Conservation (phyloP, 2,888 invertebrate genomes). For the Salpingus planirostris region DNA sequence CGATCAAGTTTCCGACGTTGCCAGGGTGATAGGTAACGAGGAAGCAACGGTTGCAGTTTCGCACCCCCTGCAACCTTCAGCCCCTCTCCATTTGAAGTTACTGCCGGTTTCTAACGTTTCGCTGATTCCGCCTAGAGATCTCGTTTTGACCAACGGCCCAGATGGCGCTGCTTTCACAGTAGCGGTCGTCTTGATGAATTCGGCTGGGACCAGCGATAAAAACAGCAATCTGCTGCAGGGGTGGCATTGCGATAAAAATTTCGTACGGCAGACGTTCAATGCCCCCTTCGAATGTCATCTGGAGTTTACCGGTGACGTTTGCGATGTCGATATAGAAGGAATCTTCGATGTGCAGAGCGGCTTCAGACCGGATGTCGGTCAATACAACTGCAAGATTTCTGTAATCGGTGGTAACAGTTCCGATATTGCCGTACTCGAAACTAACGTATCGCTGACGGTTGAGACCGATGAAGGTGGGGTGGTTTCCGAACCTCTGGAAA, state of each 20-base stretch:
- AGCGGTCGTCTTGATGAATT: slow-evolving; percentile 29
- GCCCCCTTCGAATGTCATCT: too few species aligned
- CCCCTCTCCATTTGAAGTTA: slow-evolving; percentile 31
- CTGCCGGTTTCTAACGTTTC: slow-evolving; percentile 29
- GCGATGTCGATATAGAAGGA: too few species aligned
- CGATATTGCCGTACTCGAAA: slow-evolving; percentile 28
- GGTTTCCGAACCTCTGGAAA: slow-evolving; percentile 23
- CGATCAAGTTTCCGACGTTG: slow-evolving; percentile 36
- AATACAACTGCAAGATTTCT: slow-evolving; percentile 36
- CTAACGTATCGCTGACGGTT: slow-evolving; percentile 34
- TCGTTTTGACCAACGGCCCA: slow-evolving; percentile 30
- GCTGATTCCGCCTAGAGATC: slow-evolving; percentile 18
- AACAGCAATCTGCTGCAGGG: slow-evolving; percentile 33
- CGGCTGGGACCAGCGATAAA: slow-evolving; percentile 25
- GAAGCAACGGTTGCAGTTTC: slow-evolving; percentile 31
- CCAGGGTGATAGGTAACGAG: slow-evolving; percentile 29
- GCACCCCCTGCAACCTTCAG: slow-evolving; percentile 32
- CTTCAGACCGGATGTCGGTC: slow-evolving; percentile 14
- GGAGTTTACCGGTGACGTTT: too few species aligned
- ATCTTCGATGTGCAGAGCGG: too few species aligned
- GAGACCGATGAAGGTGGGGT: slow-evolving; percentile 26
- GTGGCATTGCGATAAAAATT: slow-evolving; percentile 4
- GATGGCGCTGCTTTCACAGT: slow-evolving; percentile 21
- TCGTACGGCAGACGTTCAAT: too few species aligned
- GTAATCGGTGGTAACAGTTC: slow-evolving; percentile 24